Conservation (phyloP, 2,113 vertebrate species). For the Tursiops truncatus region DNA sequence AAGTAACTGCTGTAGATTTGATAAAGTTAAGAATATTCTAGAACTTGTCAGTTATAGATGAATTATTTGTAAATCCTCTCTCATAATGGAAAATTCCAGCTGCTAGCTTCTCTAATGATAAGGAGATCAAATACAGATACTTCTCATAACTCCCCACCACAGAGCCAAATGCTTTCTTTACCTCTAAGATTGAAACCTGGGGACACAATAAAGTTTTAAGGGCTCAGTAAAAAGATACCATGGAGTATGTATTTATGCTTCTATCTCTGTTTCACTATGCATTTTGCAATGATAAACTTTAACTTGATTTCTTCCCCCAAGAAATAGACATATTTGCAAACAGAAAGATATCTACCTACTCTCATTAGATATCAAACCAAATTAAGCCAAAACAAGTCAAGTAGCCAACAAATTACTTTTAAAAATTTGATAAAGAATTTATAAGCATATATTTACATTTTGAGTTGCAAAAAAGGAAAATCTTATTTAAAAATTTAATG, state of each 20-base stretch:
- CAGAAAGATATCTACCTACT: neutral
- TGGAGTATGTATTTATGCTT: neutral
- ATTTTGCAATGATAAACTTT: constrained; percentile 27
- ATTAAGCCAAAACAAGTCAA: neutral
- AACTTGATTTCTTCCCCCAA: neutral
- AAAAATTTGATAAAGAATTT: neutral
- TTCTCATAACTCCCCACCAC: neutral
- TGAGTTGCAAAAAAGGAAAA: neutral
- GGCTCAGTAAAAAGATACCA: neutral
- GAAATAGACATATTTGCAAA: neutral
- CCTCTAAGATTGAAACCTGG: neutral
- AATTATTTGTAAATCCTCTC: neutral
- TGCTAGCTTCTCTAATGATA: neutral
- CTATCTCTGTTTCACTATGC: neutral
- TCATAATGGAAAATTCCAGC: neutral
- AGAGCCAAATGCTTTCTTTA: neutral
- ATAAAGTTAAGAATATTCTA: neutral
- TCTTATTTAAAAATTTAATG: neutral
- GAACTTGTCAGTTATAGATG: neutral
- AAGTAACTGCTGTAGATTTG: neutral
- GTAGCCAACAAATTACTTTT: neutral
- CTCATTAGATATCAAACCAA: neutral
- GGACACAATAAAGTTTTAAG: neutral
- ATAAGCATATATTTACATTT: neutral
- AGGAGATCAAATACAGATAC: neutral